Evolutionary conservation across 2,888 invertebrate genomes (phyloP), one percentile per base, ranked within the genome.

Genomic region (Agriotes lineatus): DNA sequence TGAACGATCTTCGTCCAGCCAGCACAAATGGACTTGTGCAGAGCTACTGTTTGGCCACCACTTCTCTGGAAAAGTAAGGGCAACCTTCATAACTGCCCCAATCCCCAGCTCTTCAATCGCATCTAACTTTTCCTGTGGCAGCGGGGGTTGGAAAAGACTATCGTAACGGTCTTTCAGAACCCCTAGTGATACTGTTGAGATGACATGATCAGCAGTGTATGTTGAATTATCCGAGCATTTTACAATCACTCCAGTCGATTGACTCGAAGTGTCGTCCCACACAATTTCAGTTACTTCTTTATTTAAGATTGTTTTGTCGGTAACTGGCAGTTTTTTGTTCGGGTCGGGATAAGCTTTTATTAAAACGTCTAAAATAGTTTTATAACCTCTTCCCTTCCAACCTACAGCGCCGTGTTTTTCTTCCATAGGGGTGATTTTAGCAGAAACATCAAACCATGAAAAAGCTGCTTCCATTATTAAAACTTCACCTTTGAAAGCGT

Each of bases 341-440:
- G 70, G 0, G 86, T 85, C 0, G 76, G 73, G 58, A 18, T 30
- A 58, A 10, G 18, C 48, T 14, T 57, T 19, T 58, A 60, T 58
- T 30, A 12, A 87, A 75, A 72, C 85, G n/a, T 91, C 88, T 52
- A 95, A 82, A 61, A 95, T 84, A 1, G 86, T 90, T 70, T 85
- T 86, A 79, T 88, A 95, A 1, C 94, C 94, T 68, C 86, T 88
- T 59, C 89, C 88, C 74, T 91, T 92, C 95, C 94, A 96, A 74
- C 90, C 80, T 12, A 85, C 83, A 77, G 93, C 90, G 0, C 95
- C 95, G 6, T 90, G 89, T 78, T 92, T 92, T 0, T 85, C 83
- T 87, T 89, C 86, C 78, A 90, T 91, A 71, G 91, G 89, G 0
- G 90, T 90, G 67, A 84, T 84, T n/a, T n/a, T n/a, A 0, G 90